Conservation (phyloP, 2,797 vertebrate genomes). For the Amphiprion clarkii region DNA sequence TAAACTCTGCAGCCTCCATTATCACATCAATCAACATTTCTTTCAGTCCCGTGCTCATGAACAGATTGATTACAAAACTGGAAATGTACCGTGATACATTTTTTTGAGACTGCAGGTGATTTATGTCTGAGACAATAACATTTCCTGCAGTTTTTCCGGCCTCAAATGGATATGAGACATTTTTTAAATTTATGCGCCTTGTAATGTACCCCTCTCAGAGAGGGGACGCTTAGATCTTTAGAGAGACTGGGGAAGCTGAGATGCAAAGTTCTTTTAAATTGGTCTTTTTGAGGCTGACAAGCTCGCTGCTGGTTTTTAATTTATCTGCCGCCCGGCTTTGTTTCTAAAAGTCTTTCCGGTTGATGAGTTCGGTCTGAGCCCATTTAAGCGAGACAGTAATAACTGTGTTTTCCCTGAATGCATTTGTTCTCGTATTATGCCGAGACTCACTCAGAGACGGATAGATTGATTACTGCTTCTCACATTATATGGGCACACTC, state of each 20-base stretch:
- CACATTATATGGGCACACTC: conserved; percentile 22
- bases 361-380: conserved; percentile 14
- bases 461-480: conserved; percentile 42
- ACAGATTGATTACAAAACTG: conserved; percentile 18
- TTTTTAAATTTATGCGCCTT: not conserved
- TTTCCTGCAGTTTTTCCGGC: conserved; percentile 1
- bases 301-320: conserved; percentile 17
- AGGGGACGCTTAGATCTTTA: not conserved
- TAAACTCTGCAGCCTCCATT: no score
- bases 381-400: conserved; percentile 22
- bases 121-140: conserved; percentile 1
- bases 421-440: conserved; percentile 23
- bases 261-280: conserved; percentile 15
- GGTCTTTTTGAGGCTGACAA: not conserved
- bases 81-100: not conserved
- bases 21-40: no score
- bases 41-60: not conserved
- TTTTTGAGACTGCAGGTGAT: conserved; percentile 13
- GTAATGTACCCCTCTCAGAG: not conserved
- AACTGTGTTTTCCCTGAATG: conserved; percentile 5
- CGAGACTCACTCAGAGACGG: not conserved
- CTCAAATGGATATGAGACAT: not conserved
- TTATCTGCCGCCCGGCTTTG: not conserved
- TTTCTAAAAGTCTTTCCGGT: conserved; percentile 11
- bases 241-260: conserved; percentile 2